These are phyloP conservation scores for Chiroxiphia lanceolata DNA, from an alignment of 2,797 vertebrate species.

Conservation along the genomic window DNA sequence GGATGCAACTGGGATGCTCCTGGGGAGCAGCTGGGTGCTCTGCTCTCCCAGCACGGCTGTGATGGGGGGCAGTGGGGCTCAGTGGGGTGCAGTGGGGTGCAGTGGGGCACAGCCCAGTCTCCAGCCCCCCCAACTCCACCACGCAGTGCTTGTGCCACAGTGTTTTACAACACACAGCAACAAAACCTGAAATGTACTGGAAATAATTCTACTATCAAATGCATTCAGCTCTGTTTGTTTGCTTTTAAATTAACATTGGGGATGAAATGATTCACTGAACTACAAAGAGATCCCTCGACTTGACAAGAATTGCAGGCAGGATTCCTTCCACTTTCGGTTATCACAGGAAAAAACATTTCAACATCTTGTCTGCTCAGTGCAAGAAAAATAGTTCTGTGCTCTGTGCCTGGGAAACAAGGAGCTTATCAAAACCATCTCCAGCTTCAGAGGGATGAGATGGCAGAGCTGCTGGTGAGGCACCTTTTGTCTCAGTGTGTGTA, in stretches of 20 bases:
- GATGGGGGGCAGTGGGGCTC: not conserved
- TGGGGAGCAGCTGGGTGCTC: accelerated
- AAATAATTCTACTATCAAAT: conserved; percentile 44
- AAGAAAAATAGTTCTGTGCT: conserved; percentile 48
- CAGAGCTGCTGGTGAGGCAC: not conserved
- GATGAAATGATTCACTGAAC: conserved; percentile 60
- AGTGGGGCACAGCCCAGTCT: not conserved
- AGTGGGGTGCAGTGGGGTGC: not conserved
- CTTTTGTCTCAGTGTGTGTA: accelerated
- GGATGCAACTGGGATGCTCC: not conserved
- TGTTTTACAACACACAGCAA: not conserved
- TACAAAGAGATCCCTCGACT: conserved; percentile 61
- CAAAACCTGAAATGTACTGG: conserved; percentile 45
- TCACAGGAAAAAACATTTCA: conserved; percentile 62
- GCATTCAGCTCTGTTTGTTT: conserved; percentile 63
- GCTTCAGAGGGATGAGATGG: conserved; percentile 9
- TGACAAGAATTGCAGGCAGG: conserved; percentile 55
- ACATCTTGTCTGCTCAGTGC: conserved; percentile 48
- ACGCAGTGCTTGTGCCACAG: accelerated
- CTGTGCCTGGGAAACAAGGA: conserved; percentile 25
- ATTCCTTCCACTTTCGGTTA: conserved; percentile 51
- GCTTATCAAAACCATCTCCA: conserved; percentile 48
- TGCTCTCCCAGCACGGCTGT: accelerated
- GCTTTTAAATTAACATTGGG: conserved; percentile 60
- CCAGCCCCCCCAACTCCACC: not conserved